Evolutionary conservation across 2,113 vertebrate species (phyloP), one percentile per base, ranked within the genome.

Genomic region (Prunella fulvescens): DNA sequence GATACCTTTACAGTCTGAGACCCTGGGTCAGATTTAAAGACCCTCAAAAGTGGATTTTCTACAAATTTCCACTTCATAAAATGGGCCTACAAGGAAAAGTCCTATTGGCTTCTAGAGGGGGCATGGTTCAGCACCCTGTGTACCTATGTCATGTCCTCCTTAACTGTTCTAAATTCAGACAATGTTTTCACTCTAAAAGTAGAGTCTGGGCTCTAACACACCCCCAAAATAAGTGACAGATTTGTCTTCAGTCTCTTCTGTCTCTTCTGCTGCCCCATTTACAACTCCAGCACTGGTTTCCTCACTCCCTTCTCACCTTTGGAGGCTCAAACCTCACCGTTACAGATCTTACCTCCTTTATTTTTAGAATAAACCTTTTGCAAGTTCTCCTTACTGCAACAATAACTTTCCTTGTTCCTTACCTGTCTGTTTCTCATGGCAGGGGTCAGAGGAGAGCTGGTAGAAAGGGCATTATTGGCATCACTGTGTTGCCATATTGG

Each of bases 181-280:
- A 37, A 14, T 54, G 40, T 70, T 78, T 92, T 77, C 64, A 42
- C 44, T 81, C 94, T 88, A 90, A 86, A 96, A 92, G 80, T 86
- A 88, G 91, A 93, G 24, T 81, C 92, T 90, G 61, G 54, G 58
- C 70, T 96, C 53, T 87, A 92, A 86, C 93, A 90, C 81, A 62
- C 64, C 51, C 50, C 35, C 28, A 1, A 90, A 93, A 90, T 93
- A 95, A 84, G 95, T 92, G 94, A 92, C 96, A 96, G 88, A 16
- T 90, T 79, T 67, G 58, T 95, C 65, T 91, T 96, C 90, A 71
- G 69, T 48, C 80, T 90, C 66, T 77, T 89, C 81, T 86, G 40
- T 51, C 57, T 89, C 40, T 90, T 90, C 72, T 92, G 85, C 53
- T 94, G 95, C 65, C 69, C 90, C 69, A 94, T 81, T 95, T 93